Evolutionary conservation across 2,797 vertebrate genomes (phyloP).

Genomic region (Melanotaenia trifasciata): DNA sequence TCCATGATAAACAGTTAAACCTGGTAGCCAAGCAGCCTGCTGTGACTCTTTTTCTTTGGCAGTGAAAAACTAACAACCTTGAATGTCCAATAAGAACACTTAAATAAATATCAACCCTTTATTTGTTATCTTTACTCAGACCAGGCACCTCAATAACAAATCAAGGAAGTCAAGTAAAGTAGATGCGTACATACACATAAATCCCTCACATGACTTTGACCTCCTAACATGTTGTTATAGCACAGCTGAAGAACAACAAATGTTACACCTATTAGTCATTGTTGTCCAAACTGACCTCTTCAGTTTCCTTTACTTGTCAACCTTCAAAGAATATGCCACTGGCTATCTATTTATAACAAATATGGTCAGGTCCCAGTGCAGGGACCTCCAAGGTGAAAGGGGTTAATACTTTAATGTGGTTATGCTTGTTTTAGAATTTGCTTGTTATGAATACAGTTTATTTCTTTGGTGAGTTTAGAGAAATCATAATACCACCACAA

Average conservation of each 20-base stretch:
- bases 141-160: not conserved
- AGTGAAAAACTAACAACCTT: no score
- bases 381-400: not conserved
- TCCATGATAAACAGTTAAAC: no score
- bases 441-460: not conserved
- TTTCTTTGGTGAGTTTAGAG: not conserved
- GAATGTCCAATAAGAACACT: not conserved
- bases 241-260: not conserved
- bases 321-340: not conserved
- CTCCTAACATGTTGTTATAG: not conserved
- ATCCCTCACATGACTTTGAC: not conserved
- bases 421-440: not conserved
- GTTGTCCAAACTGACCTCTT: not conserved
- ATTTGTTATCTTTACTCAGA: not conserved
- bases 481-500: not conserved
- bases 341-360: not conserved
- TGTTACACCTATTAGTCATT: not conserved
- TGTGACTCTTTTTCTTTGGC: no score
- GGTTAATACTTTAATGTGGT: conserved; percentile 1
- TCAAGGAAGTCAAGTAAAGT: not conserved
- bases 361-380: not conserved
- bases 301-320: not conserved
- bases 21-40: no score
- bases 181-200: not conserved
- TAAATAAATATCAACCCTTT: not conserved